These are phyloP conservation scores for Aphodius sticticus DNA, from an alignment of 2,888 invertebrate genomes.

Conservation along the genomic window DNA sequence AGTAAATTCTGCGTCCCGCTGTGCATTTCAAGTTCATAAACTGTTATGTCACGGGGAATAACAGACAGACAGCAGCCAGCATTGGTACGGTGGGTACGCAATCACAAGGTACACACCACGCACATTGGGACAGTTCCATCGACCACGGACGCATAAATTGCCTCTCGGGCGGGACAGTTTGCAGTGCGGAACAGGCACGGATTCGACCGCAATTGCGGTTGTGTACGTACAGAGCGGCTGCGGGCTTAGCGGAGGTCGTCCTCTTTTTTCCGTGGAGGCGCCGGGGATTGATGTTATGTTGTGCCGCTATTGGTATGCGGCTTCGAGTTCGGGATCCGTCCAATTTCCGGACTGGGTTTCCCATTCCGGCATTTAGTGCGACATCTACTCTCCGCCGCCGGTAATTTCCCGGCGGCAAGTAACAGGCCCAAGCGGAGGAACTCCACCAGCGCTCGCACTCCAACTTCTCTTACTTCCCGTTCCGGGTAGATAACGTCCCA, in stretches of 20 bases:
- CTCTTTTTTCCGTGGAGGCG: constrained; percentile 7
- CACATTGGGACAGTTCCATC: constrained; percentile 13
- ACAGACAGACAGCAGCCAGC: constrained; percentile 4
- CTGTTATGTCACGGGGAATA: background rate
- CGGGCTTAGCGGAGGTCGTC: background rate
- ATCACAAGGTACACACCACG: constrained; percentile 14
- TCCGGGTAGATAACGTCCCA: constrained; percentile 20
- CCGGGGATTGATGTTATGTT: constrained; percentile 21
- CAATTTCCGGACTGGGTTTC: constrained; percentile 57
- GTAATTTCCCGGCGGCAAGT: constrained; percentile 45
- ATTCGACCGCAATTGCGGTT: constrained; percentile 18
- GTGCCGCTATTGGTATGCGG: constrained; percentile 50
- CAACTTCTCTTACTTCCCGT: constrained; percentile 17
- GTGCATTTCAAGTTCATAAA: background rate
- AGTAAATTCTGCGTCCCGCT: background rate
- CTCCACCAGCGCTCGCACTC: constrained; percentile 17
- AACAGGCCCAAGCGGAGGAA: constrained; percentile 18
- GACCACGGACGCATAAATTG: constrained; percentile 19
- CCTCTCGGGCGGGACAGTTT: constrained; percentile 12
- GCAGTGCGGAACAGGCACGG: constrained; percentile 11
- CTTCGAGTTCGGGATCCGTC: constrained; percentile 51
- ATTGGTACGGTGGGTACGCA: constrained; percentile 5
- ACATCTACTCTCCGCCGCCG: constrained; percentile 47
- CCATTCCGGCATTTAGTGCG: constrained; percentile 56
- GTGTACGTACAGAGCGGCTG: constrained; percentile 8